These are phyloP conservation scores for Phrixothrix hirtus DNA, from an alignment of 2,888 invertebrate genomes.

Conservation along the genomic window DNA sequence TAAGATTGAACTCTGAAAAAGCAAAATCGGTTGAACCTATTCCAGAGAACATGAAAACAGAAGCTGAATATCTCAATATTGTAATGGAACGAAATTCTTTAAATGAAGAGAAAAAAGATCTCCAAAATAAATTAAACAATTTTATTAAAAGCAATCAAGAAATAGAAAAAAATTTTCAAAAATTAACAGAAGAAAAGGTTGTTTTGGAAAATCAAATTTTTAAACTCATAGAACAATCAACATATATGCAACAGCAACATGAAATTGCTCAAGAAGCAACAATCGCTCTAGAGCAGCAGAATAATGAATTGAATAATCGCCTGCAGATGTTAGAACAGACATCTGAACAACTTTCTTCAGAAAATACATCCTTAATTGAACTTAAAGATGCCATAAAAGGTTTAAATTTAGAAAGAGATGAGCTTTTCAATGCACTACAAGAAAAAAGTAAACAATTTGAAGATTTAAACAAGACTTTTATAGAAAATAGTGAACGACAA, in stretches of 20 bases:
- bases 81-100: conserved; percentile 33
- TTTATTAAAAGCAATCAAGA: conserved; percentile 9
- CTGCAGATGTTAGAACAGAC: conserved; percentile 34
- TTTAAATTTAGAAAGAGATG: too few relatives aligned
- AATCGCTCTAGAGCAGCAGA: conserved; percentile 42
- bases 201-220: conserved; percentile 16
- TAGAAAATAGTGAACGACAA: conserved; percentile 18
- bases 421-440: conserved; percentile 49
- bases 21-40: conserved; percentile 38
- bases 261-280: conserved; percentile 32
- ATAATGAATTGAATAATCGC: conserved; percentile 46
- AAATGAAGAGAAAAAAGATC: conserved; percentile 38
- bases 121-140: conserved; percentile 16
- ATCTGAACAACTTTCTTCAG: conserved; percentile 39
- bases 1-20: conserved; percentile 48
- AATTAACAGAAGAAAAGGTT: conserved; percentile 19
- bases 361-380: conserved; percentile 42
- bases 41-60: conserved; percentile 41
- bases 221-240: conserved; percentile 37
- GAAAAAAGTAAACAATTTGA: conserved; percentile 48
- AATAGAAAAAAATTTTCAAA: conserved; percentile 1
- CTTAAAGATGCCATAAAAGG: conserved; percentile 41
- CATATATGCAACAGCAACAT: conserved; percentile 49
- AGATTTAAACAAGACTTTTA: conserved; percentile 54
- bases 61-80: conserved; percentile 38